Conservation (phyloP, 1,140 invertebrate genomes). For the Ooceraea biroi region DNA sequence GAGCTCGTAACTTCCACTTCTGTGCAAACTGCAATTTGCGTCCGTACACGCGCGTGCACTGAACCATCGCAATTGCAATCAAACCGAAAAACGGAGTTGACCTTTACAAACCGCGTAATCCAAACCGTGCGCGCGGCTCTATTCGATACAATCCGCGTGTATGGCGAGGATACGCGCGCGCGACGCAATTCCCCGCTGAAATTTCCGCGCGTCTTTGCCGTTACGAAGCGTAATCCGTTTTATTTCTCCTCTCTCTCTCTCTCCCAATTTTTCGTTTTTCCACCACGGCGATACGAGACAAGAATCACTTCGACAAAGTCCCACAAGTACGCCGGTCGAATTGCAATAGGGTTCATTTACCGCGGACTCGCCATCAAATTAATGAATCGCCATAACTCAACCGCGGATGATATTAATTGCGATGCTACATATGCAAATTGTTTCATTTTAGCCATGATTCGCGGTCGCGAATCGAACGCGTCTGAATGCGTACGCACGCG, state of each 20-base stretch:
- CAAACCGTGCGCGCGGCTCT: conserved; percentile 24
- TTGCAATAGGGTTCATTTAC: conserved; percentile 28
- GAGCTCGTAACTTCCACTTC: conserved; percentile 49
- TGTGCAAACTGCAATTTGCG: conserved; percentile 51
- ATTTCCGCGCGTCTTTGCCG: conserved; percentile 13
- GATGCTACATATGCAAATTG: conserved; percentile 56
- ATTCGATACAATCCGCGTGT: too few relatives aligned
- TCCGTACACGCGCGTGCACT: background rate
- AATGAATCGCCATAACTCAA: conserved; percentile 58
- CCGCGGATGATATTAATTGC: conserved; percentile 64
- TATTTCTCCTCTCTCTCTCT: background rate
- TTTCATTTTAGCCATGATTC: conserved; percentile 10
- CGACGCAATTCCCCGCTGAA: conserved; percentile 17
- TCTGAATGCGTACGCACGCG: background rate
- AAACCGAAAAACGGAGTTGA: conserved; percentile 58
- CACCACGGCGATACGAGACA: background rate
- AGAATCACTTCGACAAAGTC: conserved; percentile 13
- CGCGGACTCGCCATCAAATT: conserved; percentile 27
- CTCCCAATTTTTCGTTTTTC: background rate
- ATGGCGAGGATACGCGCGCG: background rate
- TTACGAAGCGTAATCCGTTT: background rate
- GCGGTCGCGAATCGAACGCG: background rate
- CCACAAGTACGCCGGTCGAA: background rate
- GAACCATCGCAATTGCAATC: conserved; percentile 48
- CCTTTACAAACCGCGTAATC: conserved; percentile 45